phyloP scores from a whole-genome alignment of 1,140 invertebrate species.

The Chrysoperla carnea region DNA sequence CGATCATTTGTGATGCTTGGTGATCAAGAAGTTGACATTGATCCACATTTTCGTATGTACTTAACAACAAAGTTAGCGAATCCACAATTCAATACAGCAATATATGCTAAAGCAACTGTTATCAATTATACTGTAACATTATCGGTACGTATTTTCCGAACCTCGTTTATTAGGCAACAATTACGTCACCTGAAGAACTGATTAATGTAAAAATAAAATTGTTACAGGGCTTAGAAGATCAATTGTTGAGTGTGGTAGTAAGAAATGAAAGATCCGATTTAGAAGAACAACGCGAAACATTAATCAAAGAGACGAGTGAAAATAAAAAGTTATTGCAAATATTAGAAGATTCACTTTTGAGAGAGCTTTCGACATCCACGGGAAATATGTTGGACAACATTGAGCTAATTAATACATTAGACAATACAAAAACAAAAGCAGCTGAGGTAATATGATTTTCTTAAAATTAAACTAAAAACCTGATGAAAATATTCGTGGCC shows the following conservation, averaged over 20 bases:
- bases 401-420: conserved; percentile 68
- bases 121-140: conserved; percentile 84
- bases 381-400: conserved; percentile 86
- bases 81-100: conserved; percentile 64
- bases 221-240: conserved; percentile 68
- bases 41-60: conserved; percentile 71
- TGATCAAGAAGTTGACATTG: conserved; percentile 77
- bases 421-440: conserved; percentile 74
- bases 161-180: too few relatives aligned
- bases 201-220: too few relatives aligned
- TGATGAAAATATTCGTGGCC: too few relatives aligned
- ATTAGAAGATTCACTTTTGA: conserved; percentile 64
- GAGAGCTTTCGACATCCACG: conserved; percentile 62
- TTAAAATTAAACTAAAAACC: background rate
- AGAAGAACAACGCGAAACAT: conserved; percentile 64
- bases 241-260: conserved; percentile 72
- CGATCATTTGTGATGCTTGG: conserved; percentile 64
- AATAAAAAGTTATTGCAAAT: conserved; percentile 68
- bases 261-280: conserved; percentile 65
- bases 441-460: conserved; percentile 35
- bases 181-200: too few relatives aligned
- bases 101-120: conserved; percentile 70
- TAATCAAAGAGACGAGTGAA: conserved; percentile 69
- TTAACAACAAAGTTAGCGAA: conserved; percentile 77
- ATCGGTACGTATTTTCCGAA: conserved; percentile 30